Conservation (phyloP, 2,888 invertebrate species). For the Hololepta plana region DNA sequence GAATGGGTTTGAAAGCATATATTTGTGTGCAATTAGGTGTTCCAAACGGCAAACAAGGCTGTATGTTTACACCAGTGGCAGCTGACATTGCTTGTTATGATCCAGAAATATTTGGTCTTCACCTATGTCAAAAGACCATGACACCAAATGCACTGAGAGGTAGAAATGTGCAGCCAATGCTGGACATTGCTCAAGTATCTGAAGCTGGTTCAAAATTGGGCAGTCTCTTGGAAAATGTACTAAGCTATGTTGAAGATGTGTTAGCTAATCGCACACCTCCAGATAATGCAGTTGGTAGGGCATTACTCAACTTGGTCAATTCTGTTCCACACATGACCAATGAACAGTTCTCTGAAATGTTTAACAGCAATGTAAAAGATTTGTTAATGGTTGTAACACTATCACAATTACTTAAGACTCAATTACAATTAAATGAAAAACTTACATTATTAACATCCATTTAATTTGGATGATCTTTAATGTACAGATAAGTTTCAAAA, state of each 20-base stretch:
- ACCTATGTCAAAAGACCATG: constrained; percentile 71
- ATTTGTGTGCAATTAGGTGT: constrained; percentile 87
- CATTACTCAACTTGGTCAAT: constrained; percentile 77
- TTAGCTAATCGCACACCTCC: constrained; percentile 55
- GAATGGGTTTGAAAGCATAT: constrained; percentile 90
- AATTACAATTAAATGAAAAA: constrained; percentile 92
- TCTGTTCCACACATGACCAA: constrained; percentile 80
- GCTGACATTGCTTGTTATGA: constrained; percentile 80
- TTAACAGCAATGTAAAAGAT: constrained; percentile 93
- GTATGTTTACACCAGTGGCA: constrained; percentile 92
- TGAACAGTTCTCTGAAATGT: constrained; percentile 85
- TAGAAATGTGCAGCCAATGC: constrained; percentile 22
- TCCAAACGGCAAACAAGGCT: constrained; percentile 81
- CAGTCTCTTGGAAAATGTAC: constrained; percentile 55
- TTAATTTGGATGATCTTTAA: constrained; percentile 9
- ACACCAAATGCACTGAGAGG: constrained; percentile 25
- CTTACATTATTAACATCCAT: constrained; percentile 66
- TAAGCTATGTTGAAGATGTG: constrained; percentile 84
- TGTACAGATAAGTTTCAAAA: neutral
- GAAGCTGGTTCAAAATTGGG: constrained; percentile 69
- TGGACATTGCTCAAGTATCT: constrained; percentile 49
- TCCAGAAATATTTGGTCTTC: constrained; percentile 72
- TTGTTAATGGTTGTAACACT: constrained; percentile 93
- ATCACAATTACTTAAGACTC: constrained; percentile 90
- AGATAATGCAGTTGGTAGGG: constrained; percentile 79